These are phyloP conservation scores for Nasua narica DNA, from an alignment of 2,797 vertebrate species.

Conservation along the genomic window DNA sequence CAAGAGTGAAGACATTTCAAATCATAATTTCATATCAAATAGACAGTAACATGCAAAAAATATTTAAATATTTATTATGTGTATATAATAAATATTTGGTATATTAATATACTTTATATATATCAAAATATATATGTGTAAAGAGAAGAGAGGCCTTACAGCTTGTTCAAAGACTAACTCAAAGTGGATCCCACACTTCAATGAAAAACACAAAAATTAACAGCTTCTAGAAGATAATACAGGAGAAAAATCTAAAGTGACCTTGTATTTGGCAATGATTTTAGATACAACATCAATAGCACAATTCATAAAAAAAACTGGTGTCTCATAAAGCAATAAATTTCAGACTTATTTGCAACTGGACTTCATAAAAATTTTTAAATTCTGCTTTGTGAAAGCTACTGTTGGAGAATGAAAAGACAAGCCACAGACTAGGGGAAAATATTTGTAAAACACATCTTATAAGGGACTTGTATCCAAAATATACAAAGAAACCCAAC, in stretches of 20 bases:
- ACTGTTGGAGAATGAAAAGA: background rate
- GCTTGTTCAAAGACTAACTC: background rate
- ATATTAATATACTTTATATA: background rate
- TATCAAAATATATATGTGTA: background rate
- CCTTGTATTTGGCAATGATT: background rate
- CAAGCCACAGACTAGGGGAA: background rate
- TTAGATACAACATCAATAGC: background rate
- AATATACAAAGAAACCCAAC: background rate
- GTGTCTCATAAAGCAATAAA: no score
- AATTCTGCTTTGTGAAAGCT: background rate
- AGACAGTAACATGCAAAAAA: background rate
- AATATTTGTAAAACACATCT: background rate
- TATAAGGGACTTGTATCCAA: background rate
- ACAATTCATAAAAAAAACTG: background rate
- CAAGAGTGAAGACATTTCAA: background rate
- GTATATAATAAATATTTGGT: background rate
- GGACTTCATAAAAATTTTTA: background rate
- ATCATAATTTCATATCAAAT: background rate
- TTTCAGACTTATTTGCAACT: no score
- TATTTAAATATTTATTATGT: background rate
- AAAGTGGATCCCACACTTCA: background rate
- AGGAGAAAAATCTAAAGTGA: background rate
- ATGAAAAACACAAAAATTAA: background rate
- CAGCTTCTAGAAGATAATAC: background rate
- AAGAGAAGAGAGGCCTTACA: background rate